Evolutionary conservation across 2,797 vertebrate species (phyloP), one percentile per base, ranked within the genome.

Genomic region (Mastacembelus armatus): DNA sequence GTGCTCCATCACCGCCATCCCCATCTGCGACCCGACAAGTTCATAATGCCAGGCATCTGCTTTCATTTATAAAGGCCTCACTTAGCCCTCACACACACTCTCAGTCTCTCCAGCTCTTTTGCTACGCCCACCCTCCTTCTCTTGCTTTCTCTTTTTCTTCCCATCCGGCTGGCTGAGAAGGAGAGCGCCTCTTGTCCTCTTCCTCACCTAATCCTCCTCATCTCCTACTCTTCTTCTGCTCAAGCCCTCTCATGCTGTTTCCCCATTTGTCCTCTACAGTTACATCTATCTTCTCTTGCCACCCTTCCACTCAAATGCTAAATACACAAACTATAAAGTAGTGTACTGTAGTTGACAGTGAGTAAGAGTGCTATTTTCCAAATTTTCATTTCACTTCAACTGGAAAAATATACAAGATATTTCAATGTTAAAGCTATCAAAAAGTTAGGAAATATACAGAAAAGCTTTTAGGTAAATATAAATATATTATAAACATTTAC

Each of bases 1-100:
- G 93, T 92, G 93, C 94, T 97, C 95, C 93, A 96, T 98, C 96
- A 97, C 93, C 92, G 91, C 94, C 92, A 95, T 95, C 94, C 95
- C 95, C 90, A 91, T 94, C 94, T 95, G 94, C 92, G 93, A 94
- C 93, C 94, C 93, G 95, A 96, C 95, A 95, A 89, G 93, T 95
- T 96, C 94, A 94, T 96, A 96, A 97, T 96, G 95, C 95, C 96
- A 96, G 94, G 94, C 96, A 96, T 98, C 96, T 97, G 96, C 94
- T 95, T 96, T 95, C 95, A 96, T 96, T 96, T 96, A 94, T 95
- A 94, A 95, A 95, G 93, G 87, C 92, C 94, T 96, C 94, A 92
- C 94, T 96, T 95, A 94, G 82, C 89, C 91, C 89, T 89, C 58
- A 55, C 87, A 88, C 80, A 77, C 79, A 76, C 81, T 76, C 77